Percentiles rank a stretch among this genome's conserved stretches.
phyloP scores from a whole-genome alignment of 2,797 vertebrate genomes.

The Chloroceryle inda region DNA sequence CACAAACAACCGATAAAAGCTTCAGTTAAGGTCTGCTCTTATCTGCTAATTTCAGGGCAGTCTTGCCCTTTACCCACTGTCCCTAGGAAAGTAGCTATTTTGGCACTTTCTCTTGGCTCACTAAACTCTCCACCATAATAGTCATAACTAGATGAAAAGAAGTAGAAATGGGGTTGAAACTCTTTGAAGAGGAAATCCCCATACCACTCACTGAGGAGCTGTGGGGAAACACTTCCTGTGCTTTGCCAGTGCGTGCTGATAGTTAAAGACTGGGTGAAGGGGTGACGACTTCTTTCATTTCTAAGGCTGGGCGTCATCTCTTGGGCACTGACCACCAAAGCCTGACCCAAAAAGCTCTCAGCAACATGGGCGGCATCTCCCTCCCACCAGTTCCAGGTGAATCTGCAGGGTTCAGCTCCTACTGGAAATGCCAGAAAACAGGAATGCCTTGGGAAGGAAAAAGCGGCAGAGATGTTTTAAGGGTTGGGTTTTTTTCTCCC shows the following conservation, averaged over 20 bases:
- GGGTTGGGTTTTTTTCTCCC: fast-evolving
- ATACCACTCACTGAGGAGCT: neutral
- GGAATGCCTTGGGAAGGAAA: neutral
- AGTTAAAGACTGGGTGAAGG: neutral
- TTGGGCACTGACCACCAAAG: neutral
- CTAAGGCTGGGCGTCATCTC: neutral
- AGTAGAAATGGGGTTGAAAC: neutral
- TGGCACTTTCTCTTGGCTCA: conserved; percentile 56
- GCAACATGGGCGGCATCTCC: neutral
- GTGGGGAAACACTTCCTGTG: fast-evolving
- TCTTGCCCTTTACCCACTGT: conserved; percentile 63
- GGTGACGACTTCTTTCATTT: neutral
- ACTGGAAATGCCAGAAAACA: neutral
- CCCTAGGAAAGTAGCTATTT: conserved; percentile 69
- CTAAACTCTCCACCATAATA: neutral
- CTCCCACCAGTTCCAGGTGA: fast-evolving
- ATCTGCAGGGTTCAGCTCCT: neutral
- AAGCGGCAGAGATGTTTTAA: neutral
- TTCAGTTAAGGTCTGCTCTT: conserved; percentile 71
- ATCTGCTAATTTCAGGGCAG: conserved; percentile 76
- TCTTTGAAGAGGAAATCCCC: neutral
- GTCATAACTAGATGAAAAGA: neutral
- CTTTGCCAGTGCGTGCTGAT: neutral
- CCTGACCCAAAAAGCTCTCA: neutral
- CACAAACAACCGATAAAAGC: conserved; percentile 83